A percentile compares a stretch with the other conserved stretches of the same genome.
Evolutionary conservation across 2,797 vertebrate genomes (phyloP).

Genomic region (Phataginus tetradactyla): DNA sequence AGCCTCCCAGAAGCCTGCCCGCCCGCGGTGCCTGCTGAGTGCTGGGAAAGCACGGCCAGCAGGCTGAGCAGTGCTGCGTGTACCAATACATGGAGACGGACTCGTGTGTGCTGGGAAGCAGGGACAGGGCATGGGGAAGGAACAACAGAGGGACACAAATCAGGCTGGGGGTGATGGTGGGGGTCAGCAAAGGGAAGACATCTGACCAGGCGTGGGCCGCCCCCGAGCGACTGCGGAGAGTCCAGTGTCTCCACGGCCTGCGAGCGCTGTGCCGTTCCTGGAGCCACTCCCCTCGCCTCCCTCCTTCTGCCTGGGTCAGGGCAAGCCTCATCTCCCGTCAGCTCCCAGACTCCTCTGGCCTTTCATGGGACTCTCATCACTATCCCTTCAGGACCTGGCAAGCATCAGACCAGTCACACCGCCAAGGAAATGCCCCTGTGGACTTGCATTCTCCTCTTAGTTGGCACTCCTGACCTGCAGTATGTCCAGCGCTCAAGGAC

Average conservation of each 20-base stretch:
- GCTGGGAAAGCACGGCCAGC: background rate
- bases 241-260: background rate
- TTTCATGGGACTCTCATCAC: background rate
- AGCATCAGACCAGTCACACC: background rate
- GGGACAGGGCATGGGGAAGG: background rate
- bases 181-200: background rate
- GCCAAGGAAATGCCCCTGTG: background rate
- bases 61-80: no score
- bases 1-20: background rate
- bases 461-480: fast-evolving
- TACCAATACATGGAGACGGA: no score
- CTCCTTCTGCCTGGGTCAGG: fast-evolving
- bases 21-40: background rate
- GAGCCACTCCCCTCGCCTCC: no score
- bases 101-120: background rate
- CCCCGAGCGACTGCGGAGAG: no score
- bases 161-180: fast-evolving
- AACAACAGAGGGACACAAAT: background rate
- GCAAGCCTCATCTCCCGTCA: background rate
- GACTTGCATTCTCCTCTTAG: background rate
- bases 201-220: background rate
- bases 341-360: background rate
- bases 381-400: background rate
- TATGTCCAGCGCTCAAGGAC: background rate
- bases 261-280: fast-evolving